Evolutionary conservation across 2,113 vertebrate genomes (phyloP).

Genomic region (Calyptommatus sinebrachiatus): DNA sequence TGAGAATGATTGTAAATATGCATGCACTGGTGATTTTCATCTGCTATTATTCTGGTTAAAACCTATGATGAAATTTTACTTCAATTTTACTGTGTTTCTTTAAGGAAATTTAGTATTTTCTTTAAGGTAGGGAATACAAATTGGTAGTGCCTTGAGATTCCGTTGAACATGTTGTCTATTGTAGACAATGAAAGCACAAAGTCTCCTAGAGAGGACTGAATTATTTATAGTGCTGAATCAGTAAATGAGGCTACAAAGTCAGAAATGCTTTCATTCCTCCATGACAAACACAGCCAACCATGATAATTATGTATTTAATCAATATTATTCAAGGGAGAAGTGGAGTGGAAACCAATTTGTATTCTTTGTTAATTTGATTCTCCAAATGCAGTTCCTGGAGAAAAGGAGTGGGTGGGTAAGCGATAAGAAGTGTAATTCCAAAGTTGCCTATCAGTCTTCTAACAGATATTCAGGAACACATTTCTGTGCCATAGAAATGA

Average conservation of each 20-base stretch:
- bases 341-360: neutral
- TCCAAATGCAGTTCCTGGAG: neutral
- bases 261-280: neutral
- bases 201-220: conserved; percentile 32
- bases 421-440: conserved; percentile 21
- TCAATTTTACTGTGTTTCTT: no score
- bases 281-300: conserved; percentile 18
- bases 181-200: conserved; percentile 21
- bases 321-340: conserved; percentile 19
- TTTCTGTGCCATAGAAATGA: neutral
- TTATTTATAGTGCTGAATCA: conserved; percentile 46
- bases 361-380: conserved; percentile 34
- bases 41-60: no score
- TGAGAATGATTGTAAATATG: no score
- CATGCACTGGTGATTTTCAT: no score
- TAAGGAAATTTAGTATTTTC: conserved; percentile 11
- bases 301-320: conserved; percentile 32
- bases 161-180: neutral
- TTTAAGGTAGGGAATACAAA: conserved; percentile 27
- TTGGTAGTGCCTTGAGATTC: conserved; percentile 6
- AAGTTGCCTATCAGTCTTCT: neutral
- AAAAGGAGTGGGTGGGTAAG: no score
- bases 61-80: no score
- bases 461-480: neutral
- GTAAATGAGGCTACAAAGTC: conserved; percentile 40